phyloP scores from a whole-genome alignment of 2,888 invertebrate genomes.

The Phortica okadai region DNA sequence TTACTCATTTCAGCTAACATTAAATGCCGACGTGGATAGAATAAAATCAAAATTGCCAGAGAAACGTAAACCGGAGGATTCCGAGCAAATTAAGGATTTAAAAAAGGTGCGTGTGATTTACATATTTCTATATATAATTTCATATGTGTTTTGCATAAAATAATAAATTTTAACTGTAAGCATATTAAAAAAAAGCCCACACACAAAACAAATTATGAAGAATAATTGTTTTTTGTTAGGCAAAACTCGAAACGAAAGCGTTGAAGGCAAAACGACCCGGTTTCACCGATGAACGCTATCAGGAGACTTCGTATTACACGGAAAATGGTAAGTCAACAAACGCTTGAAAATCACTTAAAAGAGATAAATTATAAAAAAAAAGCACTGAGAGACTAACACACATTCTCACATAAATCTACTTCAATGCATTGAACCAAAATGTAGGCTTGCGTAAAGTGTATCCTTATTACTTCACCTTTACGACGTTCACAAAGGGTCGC shows the following conservation, averaged over 20 bases:
- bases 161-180: not conserved
- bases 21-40: not conserved
- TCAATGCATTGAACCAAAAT: not conserved
- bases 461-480: constrained; percentile 96
- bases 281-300: constrained; percentile 94
- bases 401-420: not conserved
- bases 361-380: not conserved
- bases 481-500: constrained; percentile 94
- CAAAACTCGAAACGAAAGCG: constrained; percentile 93
- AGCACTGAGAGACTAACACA: not conserved
- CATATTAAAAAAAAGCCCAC: not conserved
- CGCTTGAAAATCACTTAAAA: not conserved
- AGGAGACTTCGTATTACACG: constrained; percentile 96
- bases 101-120: constrained; percentile 11
- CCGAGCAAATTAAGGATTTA: constrained; percentile 22
- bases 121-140: not conserved
- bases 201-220: not conserved
- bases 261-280: constrained; percentile 93
- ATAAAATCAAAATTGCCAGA: constrained; percentile 25
- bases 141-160: no score
- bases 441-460: constrained; percentile 92
- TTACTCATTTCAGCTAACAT: constrained; percentile 11
- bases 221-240: constrained; percentile 39
- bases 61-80: constrained; percentile 24
- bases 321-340: constrained; percentile 89